Conservation (phyloP, 2,797 vertebrate species). For the Phyllotis vaccarum region DNA sequence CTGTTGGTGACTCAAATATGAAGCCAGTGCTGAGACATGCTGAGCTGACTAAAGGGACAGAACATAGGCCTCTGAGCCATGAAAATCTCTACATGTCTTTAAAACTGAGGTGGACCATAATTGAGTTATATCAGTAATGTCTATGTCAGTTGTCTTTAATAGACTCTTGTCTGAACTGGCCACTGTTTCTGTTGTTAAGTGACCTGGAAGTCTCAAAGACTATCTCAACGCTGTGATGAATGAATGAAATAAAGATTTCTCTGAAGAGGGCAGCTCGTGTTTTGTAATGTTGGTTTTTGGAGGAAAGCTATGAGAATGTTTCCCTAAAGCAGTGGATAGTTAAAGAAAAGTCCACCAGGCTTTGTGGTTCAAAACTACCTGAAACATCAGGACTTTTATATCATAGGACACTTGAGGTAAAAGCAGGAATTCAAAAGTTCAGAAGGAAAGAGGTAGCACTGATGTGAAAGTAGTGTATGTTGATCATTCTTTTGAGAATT, state of each 20-base stretch:
- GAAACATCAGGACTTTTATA: not conserved
- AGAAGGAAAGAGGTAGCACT: not conserved
- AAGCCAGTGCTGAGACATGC: not conserved
- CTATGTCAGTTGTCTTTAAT: not conserved
- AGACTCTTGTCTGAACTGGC: not conserved
- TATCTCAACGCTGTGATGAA: not conserved
- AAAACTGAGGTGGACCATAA: not conserved
- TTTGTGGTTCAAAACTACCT: not conserved
- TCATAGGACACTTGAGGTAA: not conserved
- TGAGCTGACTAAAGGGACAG: not conserved
- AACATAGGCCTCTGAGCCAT: not conserved
- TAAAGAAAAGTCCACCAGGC: conserved; percentile 17
- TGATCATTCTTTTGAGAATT: not conserved
- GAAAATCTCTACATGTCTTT: conserved; percentile 5
- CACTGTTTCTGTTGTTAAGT: not conserved
- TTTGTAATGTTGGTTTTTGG: not conserved
- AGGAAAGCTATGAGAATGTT: not conserved
- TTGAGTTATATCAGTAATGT: not conserved
- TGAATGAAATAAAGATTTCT: not conserved
- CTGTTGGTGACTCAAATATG: not conserved
- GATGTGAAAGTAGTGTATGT: not conserved
- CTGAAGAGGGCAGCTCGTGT: not conserved
- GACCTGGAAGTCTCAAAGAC: not conserved
- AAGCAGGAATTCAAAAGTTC: conserved; percentile 1
- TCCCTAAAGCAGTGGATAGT: not conserved